Base-by-base conservation (phyloP, 2,888 invertebrate genomes). In the Baccha elongata region DNA sequence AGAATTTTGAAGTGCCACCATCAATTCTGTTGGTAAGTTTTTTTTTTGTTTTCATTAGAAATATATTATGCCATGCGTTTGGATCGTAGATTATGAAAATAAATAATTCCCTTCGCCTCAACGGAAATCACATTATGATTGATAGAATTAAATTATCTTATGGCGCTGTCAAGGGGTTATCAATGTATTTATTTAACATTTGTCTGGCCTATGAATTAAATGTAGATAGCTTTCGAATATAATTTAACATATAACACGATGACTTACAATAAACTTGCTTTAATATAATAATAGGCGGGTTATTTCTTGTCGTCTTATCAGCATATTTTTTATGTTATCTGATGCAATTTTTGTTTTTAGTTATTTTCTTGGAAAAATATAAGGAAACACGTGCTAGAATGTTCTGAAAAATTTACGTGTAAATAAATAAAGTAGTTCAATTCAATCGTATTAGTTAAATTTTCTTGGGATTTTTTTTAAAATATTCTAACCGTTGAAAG, bases 1-100 rank as follows among this genome's bases (percentile, higher is more conserved):
- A 93, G 1, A 93, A 94, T 68, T 92, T 98, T 67, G 94, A 94
- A 87, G 92, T 98, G 53, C 97, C 98, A 0, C 90, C 93, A 26
- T 95, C 94, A 86, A 94, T 96, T 89, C 90, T 92, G 58, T 88
- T 95, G 91, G 96, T 96, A 91, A 92, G 93, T 88, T 58, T 53
- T 35, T 0, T 42, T 62, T 4, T 55, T 48, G 10, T 13, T 15
- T 10, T n/a, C 2, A 46, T 23, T 13, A 55, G 21, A 42, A 29
- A 29, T 1, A 44, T n/a, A n/a, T n/a, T n/a, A n/a, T n/a, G n/a
- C n/a, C n/a, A n/a, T n/a, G n/a, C n/a, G n/a, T n/a, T n/a, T n/a
- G n/a, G n/a, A n/a, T n/a, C n/a, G n/a, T n/a, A n/a, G n/a, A n/a
- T n/a, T n/a, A n/a, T n/a, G n/a, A n/a, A n/a, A n/a, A n/a, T n/a